Evolutionary conservation across 1,140 invertebrate genomes (phyloP), one percentile per base, ranked within the genome.

Genomic region (Oryctes rhinoceros): DNA sequence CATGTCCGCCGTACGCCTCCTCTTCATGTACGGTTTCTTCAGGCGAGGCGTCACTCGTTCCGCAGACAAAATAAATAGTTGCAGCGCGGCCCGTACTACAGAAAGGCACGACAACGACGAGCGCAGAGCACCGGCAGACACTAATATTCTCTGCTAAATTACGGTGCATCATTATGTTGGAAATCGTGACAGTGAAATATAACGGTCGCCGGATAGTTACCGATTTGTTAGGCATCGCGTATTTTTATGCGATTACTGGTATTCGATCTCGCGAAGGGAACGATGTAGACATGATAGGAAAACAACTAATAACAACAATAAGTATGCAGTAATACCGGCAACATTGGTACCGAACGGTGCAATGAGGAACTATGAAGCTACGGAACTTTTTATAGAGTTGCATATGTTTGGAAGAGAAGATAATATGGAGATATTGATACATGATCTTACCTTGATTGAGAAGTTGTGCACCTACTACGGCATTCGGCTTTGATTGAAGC

Each of bases 121-220:
- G 65, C 65, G 20, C 65, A 37, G 65, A 71, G 65, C 65, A 71
- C 65, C 65, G 24, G 65, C 65, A 71, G 65, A 71, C 65, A 71
- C 65, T 71, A 71, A 71, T 71, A 71, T 71, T 71, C 65, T 71
- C 65, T 37, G 65, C 65, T 71, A 71, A 71, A 71, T 71, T 71
- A 71, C 65, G 65, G 65, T 71, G 65, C 65, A 71, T 71, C 65
- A 71, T 71, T 71, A 71, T 24, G 65, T 71, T 71, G 65, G 65
- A 71, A 71, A 71, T 71, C 65, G 65, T 71, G 65, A 71, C 65
- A 71, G 65, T 71, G 65, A 71, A 71, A 71, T 71, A 71, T 71
- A 71, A 71, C 65, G 65, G 65, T 71, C 65, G 65, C 65, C 65
- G 65, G 65, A 71, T 71, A 71, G 65, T 71, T 71, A 71, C 65